Evolutionary conservation across 1,140 invertebrate species (phyloP), one percentile per base, ranked within the genome.

Genomic region (Bilobella aurantiaca): DNA sequence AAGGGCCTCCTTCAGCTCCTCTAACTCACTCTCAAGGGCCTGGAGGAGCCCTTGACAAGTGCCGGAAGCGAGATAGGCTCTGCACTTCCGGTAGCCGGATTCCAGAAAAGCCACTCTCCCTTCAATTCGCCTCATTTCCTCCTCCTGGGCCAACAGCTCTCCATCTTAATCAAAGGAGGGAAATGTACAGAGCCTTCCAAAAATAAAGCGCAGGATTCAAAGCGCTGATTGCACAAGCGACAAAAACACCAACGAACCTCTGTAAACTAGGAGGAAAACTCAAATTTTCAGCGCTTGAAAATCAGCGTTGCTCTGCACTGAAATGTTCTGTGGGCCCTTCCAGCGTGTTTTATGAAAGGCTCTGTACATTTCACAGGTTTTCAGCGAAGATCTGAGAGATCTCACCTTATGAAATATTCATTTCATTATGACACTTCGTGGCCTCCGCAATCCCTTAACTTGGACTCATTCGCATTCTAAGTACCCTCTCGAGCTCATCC

Each of bases 1-100:
- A 72, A 69, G 62, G 68, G 68, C 18, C 18, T 66, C 32, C 65
- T 25, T n/a, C 63, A 72, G 69, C 58, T 69, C 58, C 56, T 67
- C 42, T 37, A 72, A 65, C 16, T 69, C 68, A 23, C 5, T 23
- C 61, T 47, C 49, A n/a, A 57, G 25, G 32, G 67, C 58, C 62
- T 29, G 16, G 56, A 57, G 28, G 29, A 34, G n/a, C 34, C 28
- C 61, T 42, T 56, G 23, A 3, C 27, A 3, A 58, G n/a, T n/a
- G 12, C n/a, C 29, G 18, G 23, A 8, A 18, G 25, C 57, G 34
- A 58, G 42, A 61, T 37, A 49, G 62, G 61, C 67, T 31, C 30
- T 58, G n/a, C n/a, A 63, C 62, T n/a, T 63, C 42, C 53, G 2
- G 3, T 27, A 34, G 8, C 42, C 57, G 65, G 65, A n/a, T 49